phyloP scores from a whole-genome alignment of 2,888 invertebrate species.

The Chloroclysta siterata region DNA sequence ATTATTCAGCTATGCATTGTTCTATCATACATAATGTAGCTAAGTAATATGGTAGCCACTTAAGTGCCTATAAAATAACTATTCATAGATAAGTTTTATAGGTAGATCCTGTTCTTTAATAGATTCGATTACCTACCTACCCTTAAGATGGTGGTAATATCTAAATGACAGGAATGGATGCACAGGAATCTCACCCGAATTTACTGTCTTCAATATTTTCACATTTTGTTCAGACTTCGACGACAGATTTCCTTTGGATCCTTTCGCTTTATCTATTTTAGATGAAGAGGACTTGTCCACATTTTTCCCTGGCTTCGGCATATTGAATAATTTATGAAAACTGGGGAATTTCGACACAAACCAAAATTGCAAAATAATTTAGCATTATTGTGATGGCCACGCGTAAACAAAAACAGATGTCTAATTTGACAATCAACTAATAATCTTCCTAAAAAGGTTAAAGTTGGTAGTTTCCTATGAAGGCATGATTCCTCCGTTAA shows the following conservation, averaged over 20 bases:
- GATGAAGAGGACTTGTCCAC: slow-evolving; percentile 33
- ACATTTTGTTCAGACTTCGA: slow-evolving; percentile 58
- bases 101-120: too few relatives aligned
- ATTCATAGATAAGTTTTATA: too few relatives aligned
- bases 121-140: too few relatives aligned
- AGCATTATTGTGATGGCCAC: background rate
- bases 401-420: slow-evolving; percentile 15
- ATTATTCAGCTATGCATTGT: too few relatives aligned
- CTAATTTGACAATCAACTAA: background rate
- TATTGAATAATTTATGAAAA: slow-evolving; percentile 32
- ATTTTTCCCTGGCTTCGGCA: slow-evolving; percentile 48
- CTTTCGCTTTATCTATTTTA: slow-evolving; percentile 39
- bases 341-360: slow-evolving; percentile 41
- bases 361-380: slow-evolving; percentile 19
- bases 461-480: background rate
- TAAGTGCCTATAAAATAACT: too few relatives aligned
- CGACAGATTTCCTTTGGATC: slow-evolving; percentile 46
- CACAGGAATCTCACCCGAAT: slow-evolving; percentile 43
- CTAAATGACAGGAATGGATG: too few relatives aligned
- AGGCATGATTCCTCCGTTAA: too few relatives aligned
- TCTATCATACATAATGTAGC: too few relatives aligned
- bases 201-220: slow-evolving; percentile 48
- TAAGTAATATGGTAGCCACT: too few relatives aligned
- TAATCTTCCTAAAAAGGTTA: background rate
- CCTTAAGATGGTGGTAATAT: too few relatives aligned